Evolutionary conservation across 2,797 vertebrate genomes (phyloP).

Genomic region (Petrocephalus schoutedeni): DNA sequence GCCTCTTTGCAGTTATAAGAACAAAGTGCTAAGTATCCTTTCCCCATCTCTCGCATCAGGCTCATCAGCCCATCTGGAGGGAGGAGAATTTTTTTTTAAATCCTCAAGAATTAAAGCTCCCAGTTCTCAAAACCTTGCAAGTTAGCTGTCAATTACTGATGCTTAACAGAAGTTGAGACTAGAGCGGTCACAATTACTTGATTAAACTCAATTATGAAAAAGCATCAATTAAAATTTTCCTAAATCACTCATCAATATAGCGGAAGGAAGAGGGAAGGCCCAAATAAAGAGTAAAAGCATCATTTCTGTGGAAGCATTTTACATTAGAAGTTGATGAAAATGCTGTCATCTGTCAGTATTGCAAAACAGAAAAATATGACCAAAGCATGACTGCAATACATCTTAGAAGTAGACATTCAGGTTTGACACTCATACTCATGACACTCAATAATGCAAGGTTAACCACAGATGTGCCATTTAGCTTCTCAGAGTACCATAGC

Average conservation of each 20-base stretch:
- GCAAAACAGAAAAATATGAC: neutral
- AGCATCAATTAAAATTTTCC: neutral
- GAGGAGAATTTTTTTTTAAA: neutral
- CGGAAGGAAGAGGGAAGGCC: neutral
- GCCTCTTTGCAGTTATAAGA: conserved; percentile 96
- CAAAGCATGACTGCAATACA: neutral
- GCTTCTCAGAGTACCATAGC: neutral
- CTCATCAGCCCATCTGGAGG: conserved; percentile 80
- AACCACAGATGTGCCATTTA: neutral
- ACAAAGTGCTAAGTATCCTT: conserved; percentile 88
- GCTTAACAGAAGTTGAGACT: neutral
- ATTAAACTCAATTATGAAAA: neutral
- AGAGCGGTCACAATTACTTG: neutral
- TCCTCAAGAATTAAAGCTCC: neutral
- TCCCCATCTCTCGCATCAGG: conserved; percentile 86
- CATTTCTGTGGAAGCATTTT: neutral
- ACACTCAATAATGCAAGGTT: neutral
- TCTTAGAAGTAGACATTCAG: neutral
- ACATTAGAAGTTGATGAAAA: neutral
- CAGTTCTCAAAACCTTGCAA: neutral
- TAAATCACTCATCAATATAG: neutral
- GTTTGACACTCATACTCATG: neutral
- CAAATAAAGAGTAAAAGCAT: neutral
- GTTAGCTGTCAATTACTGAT: neutral
- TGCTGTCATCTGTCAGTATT: neutral